Conservation (phyloP, 35 echinoderm and acorn worm species). For the Ptychodera flava region DNA sequence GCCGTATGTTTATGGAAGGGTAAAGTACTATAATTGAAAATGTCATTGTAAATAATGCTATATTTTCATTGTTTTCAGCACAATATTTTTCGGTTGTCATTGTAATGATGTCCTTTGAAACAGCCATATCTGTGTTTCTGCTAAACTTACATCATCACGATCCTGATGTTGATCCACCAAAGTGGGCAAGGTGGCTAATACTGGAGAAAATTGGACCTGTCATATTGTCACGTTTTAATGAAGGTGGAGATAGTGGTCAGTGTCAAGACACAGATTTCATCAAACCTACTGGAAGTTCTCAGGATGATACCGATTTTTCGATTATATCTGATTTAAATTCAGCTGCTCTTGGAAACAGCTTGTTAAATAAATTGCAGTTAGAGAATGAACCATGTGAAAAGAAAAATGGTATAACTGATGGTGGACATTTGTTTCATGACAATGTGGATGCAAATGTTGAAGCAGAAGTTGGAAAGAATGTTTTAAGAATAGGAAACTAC, state of each 20-base stretch:
- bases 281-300: background rate
- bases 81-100: background rate
- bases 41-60: too few relatives aligned
- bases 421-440: too few relatives aligned
- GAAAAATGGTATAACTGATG: background rate
- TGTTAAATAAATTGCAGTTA: background rate
- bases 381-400: background rate
- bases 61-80: too few relatives aligned
- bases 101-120: conserved; percentile 4
- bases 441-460: background rate
- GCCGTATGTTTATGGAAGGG: too few relatives aligned
- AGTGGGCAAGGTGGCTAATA: conserved; percentile 4
- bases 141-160: background rate
- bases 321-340: background rate
- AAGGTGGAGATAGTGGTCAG: background rate
- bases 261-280: too few relatives aligned
- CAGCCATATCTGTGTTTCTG: background rate
- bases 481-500: background rate
- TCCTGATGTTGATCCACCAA: background rate
- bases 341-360: background rate
- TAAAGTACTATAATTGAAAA: too few relatives aligned
- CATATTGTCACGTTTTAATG: background rate
- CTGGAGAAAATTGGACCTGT: conserved; percentile 8
- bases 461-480: background rate
- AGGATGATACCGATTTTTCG: background rate